Base-by-base conservation (phyloP, 2,888 invertebrate species). In the Scrobipalpa costella region DNA sequence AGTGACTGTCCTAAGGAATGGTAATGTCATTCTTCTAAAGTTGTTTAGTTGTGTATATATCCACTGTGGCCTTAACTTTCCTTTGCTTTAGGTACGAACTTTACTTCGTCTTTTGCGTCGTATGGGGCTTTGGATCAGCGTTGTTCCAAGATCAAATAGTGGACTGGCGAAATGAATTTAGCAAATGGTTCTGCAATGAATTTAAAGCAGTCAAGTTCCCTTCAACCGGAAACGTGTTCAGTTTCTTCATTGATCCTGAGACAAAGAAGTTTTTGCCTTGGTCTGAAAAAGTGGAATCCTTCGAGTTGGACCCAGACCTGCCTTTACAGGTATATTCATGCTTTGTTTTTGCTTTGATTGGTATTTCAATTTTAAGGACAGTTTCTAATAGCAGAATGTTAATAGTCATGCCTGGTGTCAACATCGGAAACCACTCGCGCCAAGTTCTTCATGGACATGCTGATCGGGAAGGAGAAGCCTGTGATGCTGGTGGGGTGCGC, bases 81-180 rank as follows among this genome's bases (percentile, higher is more conserved):
- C 13, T 52, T 52, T 13, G 5, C 5, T 66, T 69, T 67, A 93
- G 93, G 93, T 96, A 96, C 78, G 98, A 99, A 88, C 94, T 95
- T 8, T 98, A 98, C 84, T 99, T 98, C 86, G 97, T 95, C 0
- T 98, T 98, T 81, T 94, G 95, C 36, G 93, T 95, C 63, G 93
- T 98, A 27, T 98, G 98, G 98, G 97, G 98, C 0, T 99, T 98
- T 78, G 98, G 98, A 1, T 97, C 98, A 0, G 94, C 95, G 0
- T 93, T 97, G 64, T 98, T 97, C 84, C 97, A 97, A 92, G 98
- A 98, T 89, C 95, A 98, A 92, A 90, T 97, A 50, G 93, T 96
- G 3, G 98, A 98, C 81, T 97, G 98, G 95, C 94, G 98, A 52
- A 95, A 95, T 71, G 98, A 98, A 79, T 98, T 98, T 83, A 97